phyloP scores from a whole-genome alignment of 2,888 invertebrate species.

The Baronia brevicornis region DNA sequence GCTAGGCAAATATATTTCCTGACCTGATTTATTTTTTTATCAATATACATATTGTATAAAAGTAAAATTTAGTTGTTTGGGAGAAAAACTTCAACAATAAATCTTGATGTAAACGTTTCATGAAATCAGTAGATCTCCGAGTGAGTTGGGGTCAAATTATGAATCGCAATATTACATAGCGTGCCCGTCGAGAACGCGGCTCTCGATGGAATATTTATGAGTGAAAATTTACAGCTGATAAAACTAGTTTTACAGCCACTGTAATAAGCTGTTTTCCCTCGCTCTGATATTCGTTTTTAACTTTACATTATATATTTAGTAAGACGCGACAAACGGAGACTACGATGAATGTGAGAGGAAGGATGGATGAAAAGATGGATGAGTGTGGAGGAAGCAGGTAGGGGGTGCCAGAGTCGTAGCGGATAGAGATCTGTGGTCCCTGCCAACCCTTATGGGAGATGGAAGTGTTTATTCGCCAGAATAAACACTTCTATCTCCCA shows the following conservation, averaged over 20 bases:
- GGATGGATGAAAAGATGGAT: too few relatives aligned
- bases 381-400: too few relatives aligned
- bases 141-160: slow-evolving; percentile 58
- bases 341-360: too few relatives aligned
- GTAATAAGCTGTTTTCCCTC: slow-evolving; percentile 45
- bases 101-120: slow-evolving; percentile 37
- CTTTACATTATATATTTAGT: too few relatives aligned
- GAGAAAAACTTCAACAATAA: slow-evolving; percentile 21
- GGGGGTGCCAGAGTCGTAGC: too few relatives aligned
- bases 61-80: too few relatives aligned
- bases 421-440: too few relatives aligned
- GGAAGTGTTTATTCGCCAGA: neutral
- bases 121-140: slow-evolving; percentile 37
- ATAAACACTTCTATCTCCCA: too few relatives aligned
- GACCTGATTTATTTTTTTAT: too few relatives aligned
- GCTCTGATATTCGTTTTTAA: slow-evolving; percentile 19
- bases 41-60: too few relatives aligned
- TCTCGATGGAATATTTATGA: slow-evolving; percentile 68
- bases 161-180: slow-evolving; percentile 58
- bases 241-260: slow-evolving; percentile 33
- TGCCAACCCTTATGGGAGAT: slow-evolving; percentile 4
- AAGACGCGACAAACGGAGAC: too few relatives aligned
- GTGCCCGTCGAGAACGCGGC: slow-evolving; percentile 32
- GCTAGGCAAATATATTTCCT: too few relatives aligned
- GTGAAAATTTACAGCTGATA: slow-evolving; percentile 66